Conservation (phyloP, 2,113 vertebrate genomes). For the Grus americana region DNA sequence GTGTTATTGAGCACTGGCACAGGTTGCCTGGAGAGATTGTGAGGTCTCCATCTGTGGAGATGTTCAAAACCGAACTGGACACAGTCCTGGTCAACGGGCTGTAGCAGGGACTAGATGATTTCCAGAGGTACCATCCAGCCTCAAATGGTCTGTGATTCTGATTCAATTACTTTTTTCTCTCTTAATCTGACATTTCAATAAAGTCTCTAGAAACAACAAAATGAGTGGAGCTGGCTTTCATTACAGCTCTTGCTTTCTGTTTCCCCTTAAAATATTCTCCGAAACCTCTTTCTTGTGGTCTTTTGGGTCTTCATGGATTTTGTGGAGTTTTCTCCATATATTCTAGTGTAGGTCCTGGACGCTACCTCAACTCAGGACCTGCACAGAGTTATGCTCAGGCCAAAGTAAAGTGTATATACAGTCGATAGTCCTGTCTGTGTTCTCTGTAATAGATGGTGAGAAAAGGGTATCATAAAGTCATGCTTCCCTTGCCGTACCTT, state of each 20-base stretch:
- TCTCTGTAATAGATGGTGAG: background rate
- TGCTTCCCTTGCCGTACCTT: background rate
- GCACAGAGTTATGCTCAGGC: background rate
- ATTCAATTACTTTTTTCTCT: background rate
- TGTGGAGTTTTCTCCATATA: background rate
- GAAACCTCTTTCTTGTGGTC: background rate
- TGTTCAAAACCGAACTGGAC: background rate
- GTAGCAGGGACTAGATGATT: background rate
- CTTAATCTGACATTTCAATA: background rate
- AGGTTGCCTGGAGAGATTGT: background rate
- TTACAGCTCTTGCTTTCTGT: background rate
- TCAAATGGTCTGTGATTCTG: background rate
- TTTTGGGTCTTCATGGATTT: background rate
- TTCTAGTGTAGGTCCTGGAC: background rate
- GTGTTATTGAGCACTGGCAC: background rate
- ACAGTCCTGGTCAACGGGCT: accelerated
- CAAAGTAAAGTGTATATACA: background rate
- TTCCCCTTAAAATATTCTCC: background rate
- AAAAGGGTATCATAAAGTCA: background rate
- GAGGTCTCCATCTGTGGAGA: background rate
- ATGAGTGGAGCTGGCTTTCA: background rate
- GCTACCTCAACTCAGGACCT: background rate
- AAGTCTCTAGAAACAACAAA: background rate
- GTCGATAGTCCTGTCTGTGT: background rate
- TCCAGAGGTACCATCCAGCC: background rate